Base-by-base conservation (phyloP, 2,113 vertebrate species). In the Dunckerocampus dactyliophorus region DNA sequence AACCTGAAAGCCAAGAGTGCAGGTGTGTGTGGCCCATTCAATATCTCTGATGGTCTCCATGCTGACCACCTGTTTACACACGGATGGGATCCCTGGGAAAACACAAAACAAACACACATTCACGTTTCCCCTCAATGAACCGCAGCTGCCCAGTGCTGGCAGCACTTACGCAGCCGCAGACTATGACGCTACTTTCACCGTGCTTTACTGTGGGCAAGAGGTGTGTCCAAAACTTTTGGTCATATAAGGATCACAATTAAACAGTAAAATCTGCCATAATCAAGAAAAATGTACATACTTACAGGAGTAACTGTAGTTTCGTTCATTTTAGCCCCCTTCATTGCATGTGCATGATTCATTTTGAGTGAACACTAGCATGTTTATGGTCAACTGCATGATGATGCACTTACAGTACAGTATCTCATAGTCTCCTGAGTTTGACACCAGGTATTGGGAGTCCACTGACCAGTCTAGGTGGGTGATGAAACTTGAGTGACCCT, bases 401-500 rank as follows among this genome's bases (percentile, higher is more conserved):
- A 56, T 16, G 47, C 86, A 95, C 96, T 97, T 81, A 99, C 97
- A 99, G 80, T 97, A 99, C 19, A 99, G 90, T 67, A 99, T 99
- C 87, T 99, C 97, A 42, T 99, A 99, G 87, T 98, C 97, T 60
- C 97, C 97, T 22, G 97, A 99, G 83, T 99, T 99, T 31, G 97
- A 99, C 62, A 98, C 93, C 57, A 99, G 92, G 86, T 96, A 97
- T 15, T 98, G 95, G 0, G 95, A 97, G 83, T 96, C 94, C 74
- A 92, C 86, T 1, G 95, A 99, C 96, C 97, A 99, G 84, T 99
- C 96, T 85, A 99, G 83, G 75, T 99, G 97, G 58, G 95, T 98
- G 76, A 99, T 98, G 84, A 98, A 99, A 82, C 97, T 99, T 75
- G 97, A 99, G 84, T 99, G 97, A 80, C 97, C 97, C 97, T 98